Evolutionary conservation across 2,888 invertebrate species (phyloP).

Genomic region (Drosophila percnosoma): DNA sequence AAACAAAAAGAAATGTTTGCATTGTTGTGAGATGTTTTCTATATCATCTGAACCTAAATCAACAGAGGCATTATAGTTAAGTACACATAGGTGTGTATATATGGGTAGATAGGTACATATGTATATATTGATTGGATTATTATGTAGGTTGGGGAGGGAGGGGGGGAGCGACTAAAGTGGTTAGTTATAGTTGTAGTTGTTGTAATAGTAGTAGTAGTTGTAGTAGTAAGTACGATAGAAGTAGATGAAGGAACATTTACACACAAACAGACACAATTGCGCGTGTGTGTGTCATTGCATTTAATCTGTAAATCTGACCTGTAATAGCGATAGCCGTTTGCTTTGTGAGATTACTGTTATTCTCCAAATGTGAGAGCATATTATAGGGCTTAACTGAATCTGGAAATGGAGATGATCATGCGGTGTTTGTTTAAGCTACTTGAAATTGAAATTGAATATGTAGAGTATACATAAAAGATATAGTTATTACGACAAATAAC

Average conservation of each 20-base stretch:
- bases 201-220: not conserved
- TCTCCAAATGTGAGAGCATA: slow-evolving; percentile 85
- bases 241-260: slow-evolving; percentile 58
- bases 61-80: slow-evolving; percentile 3
- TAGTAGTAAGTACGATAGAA: slow-evolving; percentile 48
- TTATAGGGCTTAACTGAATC: slow-evolving; percentile 84
- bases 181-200: slow-evolving; percentile 36
- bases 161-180: slow-evolving; percentile 33
- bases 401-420: slow-evolving; percentile 83
- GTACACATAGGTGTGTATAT: slow-evolving; percentile 21
- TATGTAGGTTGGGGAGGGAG: not conserved
- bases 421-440: slow-evolving; percentile 55
- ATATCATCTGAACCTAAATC: slow-evolving; percentile 18
- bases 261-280: slow-evolving; percentile 48
- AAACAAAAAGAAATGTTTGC: slow-evolving; percentile 8
- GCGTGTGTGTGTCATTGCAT: slow-evolving; percentile 24
- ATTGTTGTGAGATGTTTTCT: slow-evolving; percentile 13
- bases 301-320: slow-evolving; percentile 79
- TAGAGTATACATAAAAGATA: slow-evolving; percentile 28
- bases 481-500: slow-evolving; percentile 36
- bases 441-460: slow-evolving; percentile 24
- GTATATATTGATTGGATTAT: slow-evolving; percentile 3
- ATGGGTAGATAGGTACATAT: slow-evolving; percentile 6
- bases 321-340: slow-evolving; percentile 84
- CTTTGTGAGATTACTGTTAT: slow-evolving; percentile 84